A percentile compares a stretch with the other conserved stretches of the same genome.
Conservation (phyloP, 2,113 vertebrate genomes). For the Glaucomys volans region DNA sequence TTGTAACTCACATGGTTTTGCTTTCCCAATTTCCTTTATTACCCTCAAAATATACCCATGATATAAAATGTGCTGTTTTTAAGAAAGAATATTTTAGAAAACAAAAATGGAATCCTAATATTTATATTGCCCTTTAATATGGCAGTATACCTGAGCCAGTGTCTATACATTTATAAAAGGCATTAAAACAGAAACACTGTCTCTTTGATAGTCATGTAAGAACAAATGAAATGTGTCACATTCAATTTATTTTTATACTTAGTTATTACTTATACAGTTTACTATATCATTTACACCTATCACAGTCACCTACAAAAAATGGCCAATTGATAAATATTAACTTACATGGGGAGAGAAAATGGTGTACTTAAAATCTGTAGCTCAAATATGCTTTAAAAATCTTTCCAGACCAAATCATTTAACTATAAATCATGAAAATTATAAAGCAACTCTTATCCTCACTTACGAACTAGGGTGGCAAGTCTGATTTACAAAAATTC, state of each 20-base stretch:
- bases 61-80: not conserved
- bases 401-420: not conserved
- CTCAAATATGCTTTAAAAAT: not conserved
- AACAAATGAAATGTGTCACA: not conserved
- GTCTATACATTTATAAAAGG: not conserved
- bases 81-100: not conserved
- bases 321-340: not conserved
- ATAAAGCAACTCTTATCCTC: not conserved
- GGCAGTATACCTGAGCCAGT: not conserved
- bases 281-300: not conserved
- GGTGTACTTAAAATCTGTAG: not conserved
- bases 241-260: not conserved
- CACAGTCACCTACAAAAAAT: not conserved
- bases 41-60: not conserved
- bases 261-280: not conserved
- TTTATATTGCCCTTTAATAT: not conserved
- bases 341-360: not conserved
- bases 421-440: not conserved
- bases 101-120: not conserved
- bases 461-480: not conserved
- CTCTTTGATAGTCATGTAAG: not conserved
- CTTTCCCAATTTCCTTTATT: not conserved
- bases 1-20: not conserved
- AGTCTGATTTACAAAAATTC: not conserved
- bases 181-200: not conserved